Evolutionary conservation across 2,113 vertebrate species (phyloP), one percentile per base, ranked within the genome.

Genomic region (Aspidoscelis tigris): DNA sequence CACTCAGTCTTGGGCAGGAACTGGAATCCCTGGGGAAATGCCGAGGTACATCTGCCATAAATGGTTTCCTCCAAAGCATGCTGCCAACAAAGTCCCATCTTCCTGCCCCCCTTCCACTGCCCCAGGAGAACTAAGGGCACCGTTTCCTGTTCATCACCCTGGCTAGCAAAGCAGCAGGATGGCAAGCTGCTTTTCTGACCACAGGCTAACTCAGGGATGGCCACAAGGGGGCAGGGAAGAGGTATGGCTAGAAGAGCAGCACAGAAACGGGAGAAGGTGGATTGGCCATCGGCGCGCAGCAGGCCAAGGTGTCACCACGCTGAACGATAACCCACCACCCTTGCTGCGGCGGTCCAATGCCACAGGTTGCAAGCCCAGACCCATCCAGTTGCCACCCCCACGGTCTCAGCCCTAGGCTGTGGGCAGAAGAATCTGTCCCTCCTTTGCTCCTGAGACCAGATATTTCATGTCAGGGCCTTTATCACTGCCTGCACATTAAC

Each of bases 1-100:
- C 99, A 99, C 14, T 83, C 96, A 0, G 93, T 97, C 94, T 99
- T 99, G 64, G 97, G 96, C 91, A 99, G 93, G 91, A 99, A 98
- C 76, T 96, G 53, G 24, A 99, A 95, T 43, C 98, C 98, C 99
- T 99, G 93, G 24, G 22, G 75, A 10, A 50, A 50, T 26, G 1
- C 0, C 86, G 86, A 91, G 87, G 91, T 87, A 1, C 0, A 3
- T 22, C 33, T 47, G 68, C 22, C 22, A 10, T 47, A 8, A 55
- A 11, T 2, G 10, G 24, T 11, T 7, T 3, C 58, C 4, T 20
- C n/a, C n/a, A 4, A 61, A 26, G 5, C 12, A 5, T 4, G 14
- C 18, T 3, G 16, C 71, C 22, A 3, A 39, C 8, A 14, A 10
- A 24, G 7, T 21, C 1, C 71, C 12, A 10, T 24, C 14, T 14